A percentile compares a stretch with the other conserved stretches of the same genome.
phyloP scores from a whole-genome alignment of 2,113 vertebrate species.

The Diphyllodes magnificus region DNA sequence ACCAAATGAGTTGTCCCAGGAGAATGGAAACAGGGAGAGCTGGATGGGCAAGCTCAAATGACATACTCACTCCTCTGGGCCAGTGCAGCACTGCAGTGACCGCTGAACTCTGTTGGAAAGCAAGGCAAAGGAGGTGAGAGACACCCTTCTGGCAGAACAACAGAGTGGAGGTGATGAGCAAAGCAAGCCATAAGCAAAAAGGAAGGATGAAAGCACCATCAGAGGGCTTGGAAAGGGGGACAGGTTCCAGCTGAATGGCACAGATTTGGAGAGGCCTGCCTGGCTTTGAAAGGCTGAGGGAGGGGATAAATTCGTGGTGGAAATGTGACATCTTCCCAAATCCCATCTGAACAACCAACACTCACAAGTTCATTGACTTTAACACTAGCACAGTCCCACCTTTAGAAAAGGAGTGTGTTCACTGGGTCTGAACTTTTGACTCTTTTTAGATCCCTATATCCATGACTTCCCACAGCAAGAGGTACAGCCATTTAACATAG shows the following conservation, averaged over 20 bases:
- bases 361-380: not conserved
- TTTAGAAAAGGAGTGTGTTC: not conserved
- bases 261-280: not conserved
- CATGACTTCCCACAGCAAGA: not conserved
- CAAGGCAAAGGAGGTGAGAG: not conserved
- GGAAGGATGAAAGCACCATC: not conserved
- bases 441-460: not conserved
- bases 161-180: not conserved
- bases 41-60: fast-evolving
- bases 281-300: not conserved
- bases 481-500: not conserved
- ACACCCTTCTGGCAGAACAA: not conserved
- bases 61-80: not conserved
- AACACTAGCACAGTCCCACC: not conserved
- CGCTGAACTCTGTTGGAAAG: not conserved
- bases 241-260: not conserved
- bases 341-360: not conserved
- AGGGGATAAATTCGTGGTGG: fast-evolving
- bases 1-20: not conserved
- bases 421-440: not conserved
- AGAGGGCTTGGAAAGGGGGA: not conserved
- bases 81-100: not conserved
- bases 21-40: not conserved
- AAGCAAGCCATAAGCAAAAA: not conserved
- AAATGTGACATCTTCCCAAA: not conserved